Evolutionary conservation across 2,888 invertebrate species (phyloP), one percentile per base, ranked within the genome.

Genomic region (Temnothorax ravouxi): DNA sequence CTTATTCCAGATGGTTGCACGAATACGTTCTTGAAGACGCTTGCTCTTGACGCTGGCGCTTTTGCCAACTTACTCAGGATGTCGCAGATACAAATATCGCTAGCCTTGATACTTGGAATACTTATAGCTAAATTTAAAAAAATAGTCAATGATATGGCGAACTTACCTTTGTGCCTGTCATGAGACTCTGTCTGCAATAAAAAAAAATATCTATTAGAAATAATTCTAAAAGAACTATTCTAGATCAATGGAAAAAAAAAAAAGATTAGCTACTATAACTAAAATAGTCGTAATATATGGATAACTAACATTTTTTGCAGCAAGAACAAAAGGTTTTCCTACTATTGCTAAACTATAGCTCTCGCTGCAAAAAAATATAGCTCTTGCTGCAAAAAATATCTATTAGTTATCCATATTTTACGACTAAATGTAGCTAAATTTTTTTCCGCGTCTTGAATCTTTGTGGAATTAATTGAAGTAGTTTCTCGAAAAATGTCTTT

Each of bases 121-220:
- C 84, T 90, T 87, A 90, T 9, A 21, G 56, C 84, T 88, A 88
- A 56, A 50, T 56, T 64, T 41, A 52, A n/a, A 66, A 71, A 34
- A 54, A 75, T 61, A 62, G 21, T 61, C 64, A 69, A 85, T 41
- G 74, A 50, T 25, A 50, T 25, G 47, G 62, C 85, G 71, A 87
- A 94, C 94, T 94, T 94, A 95, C 95, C 95, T 92, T 94, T 95
- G 82, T 92, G 93, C 90, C 92, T 91, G 41, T 94, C 93, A 86
- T 93, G 94, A 18, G 93, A 93, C 88, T 95, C 95, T 66, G 93
- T 93, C 95, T 95, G 92, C 34, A 94, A 94, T 85, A 67, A 71
- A n/a, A 64, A n/a, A 64, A 64, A 85, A 79, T 0, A 44, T 29
- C 95, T 95, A 92, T 97, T 84, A 59, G 25, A 25, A 59, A 15